These are phyloP conservation scores for Scaptomyza pallida DNA, from an alignment of 1,140 invertebrate species.

Conservation along the genomic window DNA sequence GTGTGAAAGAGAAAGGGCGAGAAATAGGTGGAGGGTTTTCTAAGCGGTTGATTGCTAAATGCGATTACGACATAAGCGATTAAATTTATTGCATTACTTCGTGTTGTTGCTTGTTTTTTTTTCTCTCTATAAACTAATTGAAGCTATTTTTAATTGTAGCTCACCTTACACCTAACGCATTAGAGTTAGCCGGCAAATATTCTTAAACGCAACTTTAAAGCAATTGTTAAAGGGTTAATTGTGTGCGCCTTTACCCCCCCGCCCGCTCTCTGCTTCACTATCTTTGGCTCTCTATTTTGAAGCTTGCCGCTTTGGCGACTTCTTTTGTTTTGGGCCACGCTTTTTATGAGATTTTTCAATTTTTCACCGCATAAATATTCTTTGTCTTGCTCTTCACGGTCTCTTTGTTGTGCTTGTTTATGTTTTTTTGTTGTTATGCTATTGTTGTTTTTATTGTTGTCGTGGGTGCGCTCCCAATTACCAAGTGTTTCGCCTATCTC, in stretches of 20 bases:
- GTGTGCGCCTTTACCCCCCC: constrained; percentile 32
- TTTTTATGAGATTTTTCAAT: constrained; percentile 52
- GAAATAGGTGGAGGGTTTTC: no score
- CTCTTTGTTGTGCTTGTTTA: constrained; percentile 26
- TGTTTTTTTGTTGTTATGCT: constrained; percentile 26
- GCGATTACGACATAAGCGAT: constrained; percentile 77
- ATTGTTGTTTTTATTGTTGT: constrained; percentile 42
- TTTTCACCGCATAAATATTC: constrained; percentile 38
- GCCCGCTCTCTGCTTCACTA: not conserved
- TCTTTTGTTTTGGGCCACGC: constrained; percentile 18
- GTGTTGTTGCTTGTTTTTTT: constrained; percentile 42
- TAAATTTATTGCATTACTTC: constrained; percentile 70
- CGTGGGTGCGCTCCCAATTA: constrained; percentile 68
- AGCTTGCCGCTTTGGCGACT: constrained; percentile 22
- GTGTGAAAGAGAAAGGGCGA: not conserved
- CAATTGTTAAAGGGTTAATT: constrained; percentile 73
- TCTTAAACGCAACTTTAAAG: constrained; percentile 42
- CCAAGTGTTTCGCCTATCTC: constrained; percentile 45
- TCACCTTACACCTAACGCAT: constrained; percentile 19
- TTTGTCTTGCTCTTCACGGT: constrained; percentile 15
- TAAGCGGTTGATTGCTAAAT: constrained; percentile 40
- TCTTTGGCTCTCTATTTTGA: not conserved
- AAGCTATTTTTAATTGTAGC: constrained; percentile 53
- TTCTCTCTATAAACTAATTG: constrained; percentile 69
- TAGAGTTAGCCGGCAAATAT: not conserved